phyloP scores from a whole-genome alignment of 2,797 vertebrate genomes.

The Moxostoma hubbsi region DNA sequence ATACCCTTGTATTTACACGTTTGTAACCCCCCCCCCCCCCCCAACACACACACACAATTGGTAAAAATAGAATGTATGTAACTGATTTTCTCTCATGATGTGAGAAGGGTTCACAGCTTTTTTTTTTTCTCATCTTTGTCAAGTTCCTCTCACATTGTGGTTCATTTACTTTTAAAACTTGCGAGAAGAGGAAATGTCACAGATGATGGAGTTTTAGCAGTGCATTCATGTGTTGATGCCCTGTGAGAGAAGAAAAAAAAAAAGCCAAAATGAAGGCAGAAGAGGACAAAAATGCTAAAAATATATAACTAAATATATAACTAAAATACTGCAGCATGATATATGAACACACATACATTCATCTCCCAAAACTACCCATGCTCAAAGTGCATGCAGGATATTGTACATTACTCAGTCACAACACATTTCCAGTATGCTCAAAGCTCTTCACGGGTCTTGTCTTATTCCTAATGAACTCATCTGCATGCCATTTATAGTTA shows the following conservation, averaged over 20 bases:
- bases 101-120: constrained; percentile 32
- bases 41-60: constrained; percentile 16
- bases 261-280: constrained; percentile 16
- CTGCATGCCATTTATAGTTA: constrained; percentile 15
- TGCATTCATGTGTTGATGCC: constrained; percentile 48
- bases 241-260: constrained; percentile 21
- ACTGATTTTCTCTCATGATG: constrained; percentile 46
- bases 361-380: constrained; percentile 19
- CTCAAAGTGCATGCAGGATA: background rate
- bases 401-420: constrained; percentile 9
- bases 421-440: background rate
- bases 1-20: too few species aligned
- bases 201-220: constrained; percentile 52
- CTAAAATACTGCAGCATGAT: background rate
- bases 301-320: background rate
- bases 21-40: too few species aligned
- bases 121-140: constrained; percentile 27
- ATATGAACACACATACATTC: background rate
- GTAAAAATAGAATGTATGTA: constrained; percentile 58
- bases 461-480: background rate
- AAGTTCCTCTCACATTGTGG: constrained; percentile 31
- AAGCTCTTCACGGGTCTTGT: constrained; percentile 17
- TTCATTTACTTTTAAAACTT: constrained; percentile 59
- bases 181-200: constrained; percentile 55
- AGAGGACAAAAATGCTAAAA: background rate